Evolutionary conservation across 1,140 invertebrate genomes (phyloP), one percentile per base, ranked within the genome.

Genomic region (Brachionus plicatilis): DNA sequence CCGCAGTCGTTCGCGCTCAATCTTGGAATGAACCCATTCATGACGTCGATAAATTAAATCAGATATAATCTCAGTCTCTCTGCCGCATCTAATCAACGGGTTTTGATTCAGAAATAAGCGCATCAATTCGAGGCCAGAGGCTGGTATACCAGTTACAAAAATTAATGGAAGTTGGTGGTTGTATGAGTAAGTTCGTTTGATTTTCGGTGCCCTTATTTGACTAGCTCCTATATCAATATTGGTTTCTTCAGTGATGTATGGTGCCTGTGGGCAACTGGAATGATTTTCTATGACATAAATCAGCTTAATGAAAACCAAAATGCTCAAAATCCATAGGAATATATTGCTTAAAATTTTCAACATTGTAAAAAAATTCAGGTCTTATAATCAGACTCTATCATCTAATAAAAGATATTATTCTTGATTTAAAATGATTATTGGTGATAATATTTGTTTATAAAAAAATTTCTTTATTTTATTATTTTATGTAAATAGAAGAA

Each of bases 41-140:
- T 68, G 17, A 11, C 79, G 50, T 37, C 53, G 5, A 9, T 29
- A 45, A 65, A 82, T 60, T 43, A 82, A 68, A 82, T 82, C 43
- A 43, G 97, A 96, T 88, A 99, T 96, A 60, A 99, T 95, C 85
- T 96, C 92, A 6, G 96, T 98, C 90, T 99, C 97, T 90, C 98
- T 96, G 6, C 96, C 96, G 90, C 97, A 99, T 90, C 96, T 93
- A 86, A 99, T 94, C 88, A 96, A 94, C 14, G 95, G 95, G 92
- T 99, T 97, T 60, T 97, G 96, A 91, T 99, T 97, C 78, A 99
- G 91, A 94, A 99, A 96, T 85, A 96, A 96, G 88, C 97, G 92
- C 93, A 97, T 96, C 75, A 99, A 92, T 47, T 96, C 98, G 1
- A 96, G 98, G 27, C 96, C 96, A 70, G 95, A 97, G 85, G 96